phyloP scores from a whole-genome alignment of 92 coral and sea anemone species.

The Plumapathes pennacea region DNA sequence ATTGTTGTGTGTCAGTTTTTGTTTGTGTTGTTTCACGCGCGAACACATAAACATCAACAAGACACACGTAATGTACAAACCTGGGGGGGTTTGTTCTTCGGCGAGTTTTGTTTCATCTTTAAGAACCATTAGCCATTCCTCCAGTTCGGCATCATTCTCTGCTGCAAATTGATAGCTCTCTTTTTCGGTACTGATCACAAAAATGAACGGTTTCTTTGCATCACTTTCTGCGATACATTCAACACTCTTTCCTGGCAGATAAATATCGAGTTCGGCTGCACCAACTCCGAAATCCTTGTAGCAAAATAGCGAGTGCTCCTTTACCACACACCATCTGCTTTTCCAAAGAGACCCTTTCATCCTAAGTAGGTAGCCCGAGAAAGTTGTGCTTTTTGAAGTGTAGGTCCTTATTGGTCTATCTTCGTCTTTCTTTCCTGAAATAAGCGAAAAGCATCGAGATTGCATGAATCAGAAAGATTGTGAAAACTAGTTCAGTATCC shows the following conservation, averaged over 20 bases:
- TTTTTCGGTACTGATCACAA: conserved; percentile 59
- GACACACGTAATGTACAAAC: too few relatives aligned
- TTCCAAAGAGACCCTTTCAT: conserved; percentile 90
- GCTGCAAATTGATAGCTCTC: conserved; percentile 77
- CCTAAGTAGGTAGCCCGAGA: conserved; percentile 87
- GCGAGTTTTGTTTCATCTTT: conserved; percentile 48
- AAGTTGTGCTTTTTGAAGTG: conserved; percentile 47
- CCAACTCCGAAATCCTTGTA: conserved; percentile 81
- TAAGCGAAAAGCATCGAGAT: too few relatives aligned
- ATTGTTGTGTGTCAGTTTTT: too few relatives aligned
- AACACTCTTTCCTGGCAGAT: conserved; percentile 58
- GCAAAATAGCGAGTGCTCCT: conserved; percentile 60
- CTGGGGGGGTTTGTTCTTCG: too few relatives aligned
- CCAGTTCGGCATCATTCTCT: conserved; percentile 85
- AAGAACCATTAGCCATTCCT: conserved; percentile 87
- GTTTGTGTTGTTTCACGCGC: too few relatives aligned
- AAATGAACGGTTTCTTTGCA: conserved; percentile 59
- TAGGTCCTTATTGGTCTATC: conserved; percentile 39
- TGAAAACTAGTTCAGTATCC: too few relatives aligned
- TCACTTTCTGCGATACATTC: conserved; percentile 41
- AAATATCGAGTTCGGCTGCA: conserved; percentile 70
- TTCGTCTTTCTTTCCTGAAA: conserved; percentile 65
- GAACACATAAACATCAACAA: too few relatives aligned
- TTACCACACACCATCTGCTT: conserved; percentile 90
- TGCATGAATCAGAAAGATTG: too few relatives aligned